phyloP scores from a whole-genome alignment of 2,113 vertebrate genomes.

The Peromyscus leucopus region DNA sequence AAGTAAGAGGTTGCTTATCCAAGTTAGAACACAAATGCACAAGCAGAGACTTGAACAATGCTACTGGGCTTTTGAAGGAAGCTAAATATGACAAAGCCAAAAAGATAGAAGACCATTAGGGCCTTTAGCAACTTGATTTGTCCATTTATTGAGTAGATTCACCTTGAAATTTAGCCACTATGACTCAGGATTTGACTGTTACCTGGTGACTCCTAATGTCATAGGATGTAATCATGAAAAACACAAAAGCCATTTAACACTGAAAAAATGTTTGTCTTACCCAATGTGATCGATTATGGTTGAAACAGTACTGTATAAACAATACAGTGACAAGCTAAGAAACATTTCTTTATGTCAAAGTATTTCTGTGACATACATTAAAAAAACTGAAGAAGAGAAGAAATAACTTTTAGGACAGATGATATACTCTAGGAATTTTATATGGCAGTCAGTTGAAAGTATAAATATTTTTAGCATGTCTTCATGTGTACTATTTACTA shows the following conservation, averaged over 20 bases:
- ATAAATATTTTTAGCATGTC: not conserved
- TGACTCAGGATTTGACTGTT: not conserved
- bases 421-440: not conserved
- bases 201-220: not conserved
- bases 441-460: not conserved
- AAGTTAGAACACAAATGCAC: not conserved
- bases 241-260: not conserved
- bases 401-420: constrained; percentile 1
- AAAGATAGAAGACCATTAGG: not conserved
- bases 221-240: not conserved
- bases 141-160: not conserved
- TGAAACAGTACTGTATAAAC: not conserved
- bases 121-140: not conserved
- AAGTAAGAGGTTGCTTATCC: not conserved
- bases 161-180: not conserved
- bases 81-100: too few species aligned
- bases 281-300: not conserved
- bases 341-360: not conserved
- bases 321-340: not conserved
- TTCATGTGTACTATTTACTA: not conserved
- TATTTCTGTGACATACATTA: not conserved
- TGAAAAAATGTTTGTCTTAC: not conserved
- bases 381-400: not conserved
- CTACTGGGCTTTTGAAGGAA: not conserved
- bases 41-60: not conserved